Conservation (phyloP, 1,140 invertebrate species). For the Battus philenor region DNA sequence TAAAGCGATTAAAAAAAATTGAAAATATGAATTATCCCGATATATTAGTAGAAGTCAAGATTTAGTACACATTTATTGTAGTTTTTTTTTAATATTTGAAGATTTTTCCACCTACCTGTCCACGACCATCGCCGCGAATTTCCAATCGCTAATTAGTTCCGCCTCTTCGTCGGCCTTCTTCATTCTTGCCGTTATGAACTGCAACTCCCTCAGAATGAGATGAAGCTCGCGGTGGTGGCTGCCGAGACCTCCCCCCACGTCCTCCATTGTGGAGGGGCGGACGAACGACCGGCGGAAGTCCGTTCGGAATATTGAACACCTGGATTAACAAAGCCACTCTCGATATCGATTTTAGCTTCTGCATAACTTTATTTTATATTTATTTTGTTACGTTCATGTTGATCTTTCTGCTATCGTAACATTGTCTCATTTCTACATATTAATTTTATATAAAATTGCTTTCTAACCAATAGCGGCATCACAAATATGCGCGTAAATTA, state of each 20-base stretch:
- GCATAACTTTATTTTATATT: conserved; percentile 6
- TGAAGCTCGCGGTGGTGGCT: conserved; percentile 84
- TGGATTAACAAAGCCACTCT: conserved; percentile 22
- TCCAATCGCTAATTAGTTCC: conserved; percentile 98
- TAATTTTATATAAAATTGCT: too few relatives aligned
- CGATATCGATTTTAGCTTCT: conserved; percentile 8
- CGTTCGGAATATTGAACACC: conserved; percentile 70
- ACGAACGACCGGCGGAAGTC: conserved; percentile 77
- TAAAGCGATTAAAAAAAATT: too few relatives aligned
- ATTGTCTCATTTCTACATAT: too few relatives aligned
- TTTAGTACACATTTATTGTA: too few relatives aligned
- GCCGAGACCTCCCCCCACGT: conserved; percentile 74
- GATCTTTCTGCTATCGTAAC: too few relatives aligned
- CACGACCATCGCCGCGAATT: conserved; percentile 99
- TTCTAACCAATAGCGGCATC: too few relatives aligned
- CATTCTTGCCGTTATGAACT: conserved; percentile 95
- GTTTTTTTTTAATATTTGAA: too few relatives aligned
- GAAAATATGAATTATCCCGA: too few relatives aligned
- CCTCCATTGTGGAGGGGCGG: conserved; percentile 78
- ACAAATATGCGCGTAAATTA: too few relatives aligned
- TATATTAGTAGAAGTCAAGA: too few relatives aligned
- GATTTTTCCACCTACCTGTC: conserved; percentile 85
- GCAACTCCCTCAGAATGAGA: conserved; percentile 92
- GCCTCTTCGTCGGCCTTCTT: conserved; percentile 92
- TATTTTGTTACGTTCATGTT: background rate